A percentile compares a stretch with the other conserved stretches of the same genome.
Evolutionary conservation across 2,888 invertebrate genomes (phyloP).

Genomic region (Trichogramma dendrolimi): DNA sequence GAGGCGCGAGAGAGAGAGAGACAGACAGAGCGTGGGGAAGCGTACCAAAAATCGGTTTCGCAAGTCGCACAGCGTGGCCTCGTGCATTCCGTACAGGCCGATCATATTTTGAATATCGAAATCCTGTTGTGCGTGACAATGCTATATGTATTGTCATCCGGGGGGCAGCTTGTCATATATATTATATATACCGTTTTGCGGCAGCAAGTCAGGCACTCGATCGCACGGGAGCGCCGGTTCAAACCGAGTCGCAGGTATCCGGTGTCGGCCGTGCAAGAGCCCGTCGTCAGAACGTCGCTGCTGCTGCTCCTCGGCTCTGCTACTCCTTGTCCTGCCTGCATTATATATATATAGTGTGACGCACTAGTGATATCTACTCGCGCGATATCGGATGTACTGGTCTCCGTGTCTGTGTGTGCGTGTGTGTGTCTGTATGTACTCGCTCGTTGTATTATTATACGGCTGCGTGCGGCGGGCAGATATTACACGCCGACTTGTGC

Average conservation of each 20-base stretch:
- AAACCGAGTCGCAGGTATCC: conserved; percentile 63
- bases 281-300: conserved; percentile 60
- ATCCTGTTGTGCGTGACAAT: conserved; percentile 44
- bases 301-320: too few relatives aligned
- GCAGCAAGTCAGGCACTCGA: conserved; percentile 62
- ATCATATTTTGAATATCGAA: conserved; percentile 60
- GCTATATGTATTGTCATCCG: too few relatives aligned
- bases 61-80: conserved; percentile 66
- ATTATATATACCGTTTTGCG: conserved; percentile 49
- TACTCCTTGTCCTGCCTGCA: too few relatives aligned
- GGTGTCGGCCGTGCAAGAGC: conserved; percentile 51
- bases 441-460: too few relatives aligned
- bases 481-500: too few relatives aligned
- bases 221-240: conserved; percentile 54
- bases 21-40: not conserved
- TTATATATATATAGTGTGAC: not conserved
- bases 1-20: not conserved
- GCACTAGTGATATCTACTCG: too few relatives aligned
- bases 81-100: conserved; percentile 69
- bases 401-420: too few relatives aligned
- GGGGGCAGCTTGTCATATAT: too few relatives aligned
- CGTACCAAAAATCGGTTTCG: conserved; percentile 58
- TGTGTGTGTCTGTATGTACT: too few relatives aligned
- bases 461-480: too few relatives aligned
- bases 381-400: too few relatives aligned